Conservation (phyloP, 2,888 invertebrate species). For the Cerceris ruficornis region DNA sequence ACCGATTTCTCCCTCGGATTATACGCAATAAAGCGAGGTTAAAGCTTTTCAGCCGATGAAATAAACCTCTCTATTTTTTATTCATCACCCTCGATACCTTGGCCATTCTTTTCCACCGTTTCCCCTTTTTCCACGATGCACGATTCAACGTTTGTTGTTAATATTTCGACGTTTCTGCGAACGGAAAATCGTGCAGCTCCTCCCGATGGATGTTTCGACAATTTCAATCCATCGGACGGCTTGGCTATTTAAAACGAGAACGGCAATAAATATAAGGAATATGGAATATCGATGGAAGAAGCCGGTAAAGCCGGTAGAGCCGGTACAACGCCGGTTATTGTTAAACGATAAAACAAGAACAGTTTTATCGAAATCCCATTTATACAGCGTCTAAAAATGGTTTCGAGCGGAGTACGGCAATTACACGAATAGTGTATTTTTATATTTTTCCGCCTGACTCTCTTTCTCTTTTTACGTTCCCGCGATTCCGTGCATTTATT, state of each 20-base stretch:
- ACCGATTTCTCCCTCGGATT: too few species aligned
- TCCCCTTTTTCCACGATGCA: background rate
- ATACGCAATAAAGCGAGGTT: too few species aligned
- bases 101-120: background rate
- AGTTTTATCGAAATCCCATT: slow-evolving; percentile 64
- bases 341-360: slow-evolving; percentile 62
- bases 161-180: slow-evolving; percentile 45
- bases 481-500: background rate
- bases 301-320: slow-evolving; percentile 5
- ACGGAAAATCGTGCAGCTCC: slow-evolving; percentile 7
- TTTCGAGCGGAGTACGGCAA: slow-evolving; percentile 59
- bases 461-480: background rate
- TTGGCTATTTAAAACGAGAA: slow-evolving; percentile 58
- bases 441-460: slow-evolving; percentile 8
- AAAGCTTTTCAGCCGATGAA: slow-evolving; percentile 15
- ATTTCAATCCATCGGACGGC: slow-evolving; percentile 47
- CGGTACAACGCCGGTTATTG: slow-evolving; percentile 45
- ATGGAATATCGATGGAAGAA: slow-evolving; percentile 62
- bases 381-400: slow-evolving; percentile 39
- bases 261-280: slow-evolving; percentile 54
- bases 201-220: slow-evolving; percentile 31
- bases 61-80: slow-evolving; percentile 43
- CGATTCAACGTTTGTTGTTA: slow-evolving; percentile 29
- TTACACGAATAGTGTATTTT: slow-evolving; percentile 43
- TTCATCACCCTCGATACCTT: background rate